Base-by-base conservation (phyloP, 92 coral and sea anemone genomes). In the Blastomussa wellsi region DNA sequence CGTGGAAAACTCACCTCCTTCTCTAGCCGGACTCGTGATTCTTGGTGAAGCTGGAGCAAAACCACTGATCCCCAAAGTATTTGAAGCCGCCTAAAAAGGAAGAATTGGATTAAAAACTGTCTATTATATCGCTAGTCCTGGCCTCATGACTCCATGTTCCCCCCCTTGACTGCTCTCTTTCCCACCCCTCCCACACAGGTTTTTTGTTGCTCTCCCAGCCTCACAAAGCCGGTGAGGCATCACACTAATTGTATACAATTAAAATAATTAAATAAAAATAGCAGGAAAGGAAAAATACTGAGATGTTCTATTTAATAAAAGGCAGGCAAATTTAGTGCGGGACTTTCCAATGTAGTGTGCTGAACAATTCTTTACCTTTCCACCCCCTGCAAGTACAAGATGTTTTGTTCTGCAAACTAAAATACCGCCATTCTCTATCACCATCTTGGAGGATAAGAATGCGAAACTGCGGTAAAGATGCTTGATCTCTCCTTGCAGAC, bases 401-500 rank as follows among this genome's bases (percentile, higher is more conserved):
- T 96, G 95, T 39, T 94, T 90, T 59, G 99, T 85, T 82, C 89
- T 92, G 70, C 95, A 93, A 1, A 96, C 99, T 41, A 96, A 79
- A 20, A 96, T 90, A 3, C 99, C 99, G 49, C 99, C 98, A 80
- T 96, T 96, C 84, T 96, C 99, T 29, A 96, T 93, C 38, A 96
- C 93, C 99, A 96, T 94, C 87, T 96, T 96, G 79, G 98, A 96
- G 35, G 95, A 94, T 55, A 96, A 76, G 87, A 96, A 96, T 9
- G 98, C 98, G 87, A 96, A 96, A 79, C 99, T 95, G 42, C 99
- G 95, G 74, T 96, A 96, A 48, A 96, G 93, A 84, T 94, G 98
- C 89, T 94, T 96, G 78, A 96, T 93, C 87, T 96, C 99, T 24
- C 98, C 98, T 72, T 96, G 98, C 48, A 92, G 77, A 72, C 94